phyloP scores from a whole-genome alignment of 2,113 vertebrate species.

The Pseudonaja textilis region DNA sequence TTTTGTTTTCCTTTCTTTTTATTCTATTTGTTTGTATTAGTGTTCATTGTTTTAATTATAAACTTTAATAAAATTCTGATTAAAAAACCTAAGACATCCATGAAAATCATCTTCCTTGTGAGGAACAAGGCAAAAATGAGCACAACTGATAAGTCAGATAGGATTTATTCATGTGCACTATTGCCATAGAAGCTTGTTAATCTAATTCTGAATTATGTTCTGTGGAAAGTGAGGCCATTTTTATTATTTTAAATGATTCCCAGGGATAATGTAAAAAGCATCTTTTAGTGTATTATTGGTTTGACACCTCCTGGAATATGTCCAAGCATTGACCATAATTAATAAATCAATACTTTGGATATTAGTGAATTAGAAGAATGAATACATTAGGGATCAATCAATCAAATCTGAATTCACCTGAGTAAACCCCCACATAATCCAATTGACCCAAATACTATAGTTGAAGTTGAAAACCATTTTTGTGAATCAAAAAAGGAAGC shows the following conservation, averaged over 20 bases:
- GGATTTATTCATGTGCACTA: background rate
- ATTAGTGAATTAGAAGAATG: conserved; percentile 39
- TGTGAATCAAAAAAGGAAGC: conserved; percentile 18
- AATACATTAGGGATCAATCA: conserved; percentile 54
- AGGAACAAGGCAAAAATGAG: background rate
- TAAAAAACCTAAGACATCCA: background rate
- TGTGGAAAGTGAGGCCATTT: background rate
- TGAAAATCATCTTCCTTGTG: background rate
- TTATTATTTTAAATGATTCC: background rate
- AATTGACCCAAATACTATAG: conserved; percentile 42
- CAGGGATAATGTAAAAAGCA: background rate
- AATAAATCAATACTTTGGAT: conserved; percentile 45
- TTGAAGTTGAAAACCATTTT: conserved; percentile 13
- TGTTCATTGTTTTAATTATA: background rate
- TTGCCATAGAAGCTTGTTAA: background rate
- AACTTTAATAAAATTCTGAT: background rate
- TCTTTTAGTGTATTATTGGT: conserved; percentile 19
- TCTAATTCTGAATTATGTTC: background rate
- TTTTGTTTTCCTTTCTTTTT: background rate
- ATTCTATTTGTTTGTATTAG: background rate
- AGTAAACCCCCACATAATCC: conserved; percentile 53
- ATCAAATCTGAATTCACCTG: conserved; percentile 53
- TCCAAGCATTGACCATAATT: conserved; percentile 18
- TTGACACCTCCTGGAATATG: conserved; percentile 22
- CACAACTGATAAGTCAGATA: background rate